Evolutionary conservation across 2,888 invertebrate species (phyloP).

Genomic region (Xanthorhoe designata): DNA sequence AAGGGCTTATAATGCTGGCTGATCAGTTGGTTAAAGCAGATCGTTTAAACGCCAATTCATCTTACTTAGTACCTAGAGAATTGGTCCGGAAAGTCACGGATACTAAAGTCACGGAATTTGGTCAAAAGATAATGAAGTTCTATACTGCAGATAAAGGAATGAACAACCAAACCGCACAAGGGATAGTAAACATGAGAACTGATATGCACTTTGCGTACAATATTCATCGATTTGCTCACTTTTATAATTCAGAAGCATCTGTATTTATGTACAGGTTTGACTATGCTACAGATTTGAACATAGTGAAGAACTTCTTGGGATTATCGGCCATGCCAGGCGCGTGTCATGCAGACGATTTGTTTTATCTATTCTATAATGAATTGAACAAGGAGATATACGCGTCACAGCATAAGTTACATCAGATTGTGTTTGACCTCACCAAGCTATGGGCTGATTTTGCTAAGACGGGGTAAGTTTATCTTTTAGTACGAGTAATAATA

Average conservation of each 20-base stretch:
- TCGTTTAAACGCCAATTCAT: constrained; percentile 54
- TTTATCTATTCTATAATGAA: constrained; percentile 72
- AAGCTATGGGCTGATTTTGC: constrained; percentile 78
- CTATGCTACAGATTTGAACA: constrained; percentile 64
- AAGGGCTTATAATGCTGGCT: constrained; percentile 58
- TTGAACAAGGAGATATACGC: constrained; percentile 57
- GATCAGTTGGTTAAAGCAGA: constrained; percentile 52
- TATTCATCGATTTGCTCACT: constrained; percentile 58
- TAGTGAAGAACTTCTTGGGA: constrained; percentile 55
- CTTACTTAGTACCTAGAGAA: constrained; percentile 60
- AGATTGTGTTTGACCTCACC: constrained; percentile 65
- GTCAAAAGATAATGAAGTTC: constrained; percentile 57
- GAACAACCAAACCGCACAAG: constrained; percentile 46
- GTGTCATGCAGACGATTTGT: constrained; percentile 78
- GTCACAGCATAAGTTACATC: constrained; percentile 54
- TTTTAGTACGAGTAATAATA: too few species aligned
- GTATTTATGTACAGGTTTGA: constrained; percentile 66
- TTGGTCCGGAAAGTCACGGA: constrained; percentile 50
- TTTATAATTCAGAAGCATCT: constrained; percentile 51
- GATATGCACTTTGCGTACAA: constrained; percentile 62
- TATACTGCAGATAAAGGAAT: constrained; percentile 58
- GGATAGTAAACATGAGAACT: constrained; percentile 54
- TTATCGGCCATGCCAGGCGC: constrained; percentile 61
- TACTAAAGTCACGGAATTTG: constrained; percentile 54
- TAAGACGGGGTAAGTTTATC: constrained; percentile 60